Evolutionary conservation across 2,797 vertebrate genomes (phyloP).

Genomic region (Smutsia temminckii): DNA sequence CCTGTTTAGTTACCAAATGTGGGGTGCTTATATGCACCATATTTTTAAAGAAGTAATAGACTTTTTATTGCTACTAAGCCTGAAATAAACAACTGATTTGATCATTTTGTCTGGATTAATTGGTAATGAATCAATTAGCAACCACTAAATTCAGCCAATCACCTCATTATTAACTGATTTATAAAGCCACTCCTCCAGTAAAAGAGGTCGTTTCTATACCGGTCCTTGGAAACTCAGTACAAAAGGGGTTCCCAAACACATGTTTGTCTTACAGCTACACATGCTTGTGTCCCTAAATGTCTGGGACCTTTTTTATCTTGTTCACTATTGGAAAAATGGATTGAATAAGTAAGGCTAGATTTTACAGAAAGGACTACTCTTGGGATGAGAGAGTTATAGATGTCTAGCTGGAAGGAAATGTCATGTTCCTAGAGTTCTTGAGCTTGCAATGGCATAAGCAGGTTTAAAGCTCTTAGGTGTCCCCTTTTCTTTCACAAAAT

Average conservation of each 20-base stretch:
- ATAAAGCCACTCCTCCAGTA: slow-evolving; percentile 16
- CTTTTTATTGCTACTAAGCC: slow-evolving; percentile 59
- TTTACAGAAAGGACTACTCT: neutral
- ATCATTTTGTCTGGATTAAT: slow-evolving; percentile 62
- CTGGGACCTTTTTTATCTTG: neutral
- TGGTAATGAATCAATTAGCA: slow-evolving; percentile 60
- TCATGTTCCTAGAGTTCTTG: neutral
- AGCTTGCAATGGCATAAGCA: neutral
- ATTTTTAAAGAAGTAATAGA: slow-evolving; percentile 68
- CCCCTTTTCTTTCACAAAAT: neutral
- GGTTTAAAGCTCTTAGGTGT: neutral
- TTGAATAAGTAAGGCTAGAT: neutral
- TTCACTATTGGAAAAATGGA: neutral
- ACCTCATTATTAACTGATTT: slow-evolving; percentile 45
- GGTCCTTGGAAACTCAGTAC: neutral
- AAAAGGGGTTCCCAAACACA: neutral
- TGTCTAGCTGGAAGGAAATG: neutral
- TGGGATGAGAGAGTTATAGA: neutral
- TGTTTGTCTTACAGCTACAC: neutral
- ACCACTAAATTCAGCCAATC: slow-evolving; percentile 31
- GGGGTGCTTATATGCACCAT: slow-evolving; percentile 39
- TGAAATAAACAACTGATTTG: slow-evolving; percentile 56
- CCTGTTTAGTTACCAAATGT: slow-evolving; percentile 54
- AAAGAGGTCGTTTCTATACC: neutral
- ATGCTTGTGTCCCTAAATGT: neutral